Evolutionary conservation across 2,113 vertebrate genomes (phyloP), one percentile per base, ranked within the genome.

Genomic region (Vidua macroura): DNA sequence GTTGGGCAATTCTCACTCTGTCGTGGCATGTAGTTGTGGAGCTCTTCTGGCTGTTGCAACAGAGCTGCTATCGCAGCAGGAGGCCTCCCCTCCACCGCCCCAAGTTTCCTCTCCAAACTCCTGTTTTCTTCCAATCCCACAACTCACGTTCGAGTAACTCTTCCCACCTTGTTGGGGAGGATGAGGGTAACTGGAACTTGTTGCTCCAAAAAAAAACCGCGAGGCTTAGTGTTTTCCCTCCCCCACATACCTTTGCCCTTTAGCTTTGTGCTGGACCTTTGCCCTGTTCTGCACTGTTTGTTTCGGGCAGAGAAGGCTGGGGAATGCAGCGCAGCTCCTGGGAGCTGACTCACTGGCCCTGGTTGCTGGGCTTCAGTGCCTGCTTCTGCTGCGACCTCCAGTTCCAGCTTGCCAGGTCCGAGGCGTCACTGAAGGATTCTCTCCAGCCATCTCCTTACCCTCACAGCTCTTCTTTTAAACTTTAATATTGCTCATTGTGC

Each of bases 211-310:
- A 85, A 83, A 83, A 21, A 41, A 13, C 5, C 0, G 3, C 55
- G 83, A 70, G 90, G 73, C 51, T 90, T 89, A 28, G 43, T 66
- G 56, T 69, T 86, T 56, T 93, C 49, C 78, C 81, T 92, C 83
- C 86, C 80, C 72, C 1, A 0, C 80, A 25, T 92, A 89, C 91
- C 83, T 94, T 91, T 96, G 90, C 93, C 95, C 95, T 96, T 97
- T 86, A 88, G 88, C 77, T 96, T 92, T 88, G 67, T 84, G 91
- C 86, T 97, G 88, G 93, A 97, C 96, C 91, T 96, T 97, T 96
- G 95, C 94, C 95, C 88, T 79, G 78, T 95, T 93, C 68, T 86
- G 90, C 68, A 64, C 82, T 96, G 85, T 96, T 97, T 96, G 95
- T 91, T 96, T 93, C 77, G 4, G 89, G 83, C 75, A 91, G 90